Conservation (phyloP, 2,113 vertebrate species). For the Ahaetulla prasina region DNA sequence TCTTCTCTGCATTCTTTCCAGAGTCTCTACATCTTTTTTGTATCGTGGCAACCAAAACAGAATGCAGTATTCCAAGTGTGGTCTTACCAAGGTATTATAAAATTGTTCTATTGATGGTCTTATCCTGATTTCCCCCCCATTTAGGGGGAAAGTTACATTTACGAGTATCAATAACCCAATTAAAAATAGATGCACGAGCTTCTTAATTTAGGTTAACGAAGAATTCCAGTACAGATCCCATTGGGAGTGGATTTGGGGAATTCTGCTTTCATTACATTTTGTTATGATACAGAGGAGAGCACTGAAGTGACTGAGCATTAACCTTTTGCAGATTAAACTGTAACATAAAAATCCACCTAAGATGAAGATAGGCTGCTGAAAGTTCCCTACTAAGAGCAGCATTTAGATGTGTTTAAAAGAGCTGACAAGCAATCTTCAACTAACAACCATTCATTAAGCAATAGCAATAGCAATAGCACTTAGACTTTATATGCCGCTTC, state of each 20-base stretch:
- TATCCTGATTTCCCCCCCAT: background rate
- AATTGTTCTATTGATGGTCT: background rate
- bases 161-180: background rate
- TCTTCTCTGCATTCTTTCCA: background rate
- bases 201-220: background rate
- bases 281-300: background rate
- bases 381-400: background rate
- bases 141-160: background rate
- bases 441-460: no score
- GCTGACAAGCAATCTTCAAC: background rate
- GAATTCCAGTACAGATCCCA: background rate
- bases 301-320: background rate
- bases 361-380: background rate
- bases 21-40: background rate
- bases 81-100: no score
- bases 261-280: background rate
- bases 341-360: background rate
- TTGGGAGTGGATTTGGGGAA: background rate
- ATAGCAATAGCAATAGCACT: no score
- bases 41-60: background rate
- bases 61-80: background rate
- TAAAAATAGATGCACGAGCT: background rate
- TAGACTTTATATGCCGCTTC: no score
- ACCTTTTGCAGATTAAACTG: background rate
- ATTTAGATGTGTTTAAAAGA: background rate